Evolutionary conservation across 1,140 invertebrate genomes (phyloP).

Genomic region (Camponotus pennsylvanicus): DNA sequence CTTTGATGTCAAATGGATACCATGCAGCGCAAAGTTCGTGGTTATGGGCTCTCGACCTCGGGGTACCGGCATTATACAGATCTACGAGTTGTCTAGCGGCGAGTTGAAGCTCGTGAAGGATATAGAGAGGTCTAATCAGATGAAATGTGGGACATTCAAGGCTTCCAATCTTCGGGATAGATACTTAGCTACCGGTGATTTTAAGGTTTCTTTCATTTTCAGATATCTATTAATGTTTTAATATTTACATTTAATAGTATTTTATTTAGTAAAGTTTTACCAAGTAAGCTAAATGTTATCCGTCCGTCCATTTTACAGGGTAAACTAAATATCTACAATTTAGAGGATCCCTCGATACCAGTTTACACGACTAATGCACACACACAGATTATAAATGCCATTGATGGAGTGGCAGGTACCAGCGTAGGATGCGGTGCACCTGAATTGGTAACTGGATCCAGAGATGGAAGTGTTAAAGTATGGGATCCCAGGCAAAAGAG

Average conservation of each 20-base stretch:
- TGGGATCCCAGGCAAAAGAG: slow-evolving; percentile 97
- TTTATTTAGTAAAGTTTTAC: slow-evolving; percentile 71
- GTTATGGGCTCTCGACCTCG: slow-evolving; percentile 94
- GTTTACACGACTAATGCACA: slow-evolving; percentile 95
- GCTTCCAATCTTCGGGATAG: slow-evolving; percentile 93
- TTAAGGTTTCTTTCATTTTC: slow-evolving; percentile 87
- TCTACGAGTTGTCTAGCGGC: slow-evolving; percentile 93
- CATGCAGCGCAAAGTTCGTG: slow-evolving; percentile 96
- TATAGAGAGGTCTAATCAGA: slow-evolving; percentile 92
- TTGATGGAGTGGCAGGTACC: slow-evolving; percentile 97
- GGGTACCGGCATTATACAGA: slow-evolving; percentile 94
- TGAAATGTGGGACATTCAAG: slow-evolving; percentile 97
- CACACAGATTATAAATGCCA: slow-evolving; percentile 95
- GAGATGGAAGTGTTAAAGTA: slow-evolving; percentile 97
- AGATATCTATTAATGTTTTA: neutral
- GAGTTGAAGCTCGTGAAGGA: slow-evolving; percentile 91
- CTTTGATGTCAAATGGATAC: slow-evolving; percentile 98
- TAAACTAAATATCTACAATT: slow-evolving; percentile 86
- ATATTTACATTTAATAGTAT: neutral
- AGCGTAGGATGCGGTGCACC: slow-evolving; percentile 95
- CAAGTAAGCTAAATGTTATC: slow-evolving; percentile 87
- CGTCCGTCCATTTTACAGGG: slow-evolving; percentile 87
- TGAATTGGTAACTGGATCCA: slow-evolving; percentile 97
- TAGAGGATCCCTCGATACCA: slow-evolving; percentile 91
- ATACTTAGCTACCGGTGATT: slow-evolving; percentile 96